Base-by-base conservation (phyloP, 1,140 invertebrate genomes). In the Lasioglossum albipes region DNA sequence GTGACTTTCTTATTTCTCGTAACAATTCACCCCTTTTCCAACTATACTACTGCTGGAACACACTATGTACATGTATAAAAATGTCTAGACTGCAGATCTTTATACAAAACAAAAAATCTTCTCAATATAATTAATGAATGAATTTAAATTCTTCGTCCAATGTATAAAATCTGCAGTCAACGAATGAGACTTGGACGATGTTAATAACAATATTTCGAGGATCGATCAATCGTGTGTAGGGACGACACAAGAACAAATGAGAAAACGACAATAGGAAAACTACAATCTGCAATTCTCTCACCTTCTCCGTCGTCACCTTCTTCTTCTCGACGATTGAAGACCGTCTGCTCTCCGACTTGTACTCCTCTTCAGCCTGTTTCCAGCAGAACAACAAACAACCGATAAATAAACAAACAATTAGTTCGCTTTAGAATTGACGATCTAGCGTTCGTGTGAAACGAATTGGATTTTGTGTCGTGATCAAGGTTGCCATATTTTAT, bases 261-360 rank as follows among this genome's bases (percentile, higher is more conserved):
- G 4, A 10, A 54, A 12, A 13, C 7, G 18, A 20, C 9, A 36
- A 57, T 31, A 74, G 22, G 54, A 16, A 18, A n/a, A 36, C 18
- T 62, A 36, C 27, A 71, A 65, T 81, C 2, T 2, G 12, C 5
- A 36, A 36, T 13, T 69, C 59, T 91, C 93, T 94, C 90, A 95
- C 95, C 94, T 95, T 94, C 84, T 94, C 90, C 57, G 91, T 90
- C 86, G 94, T 95, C 85, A 94, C 94, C 87, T 91, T 93, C 82
- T 94, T 94, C 74, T 93, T 93, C 84, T 95, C 95, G 65, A 95
- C 90, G 49, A 95, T 88, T n/a, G 95, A 96, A 73, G 95, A 94
- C 59, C 95, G 93, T 73, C 95, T 92, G 81, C 95, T 95, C 84
- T 96, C 95, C 61, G 93, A 92, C 64, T 93, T 95, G 22, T 92